Conservation (phyloP, 2,888 invertebrate species). For the Metopia argyrocephala region DNA sequence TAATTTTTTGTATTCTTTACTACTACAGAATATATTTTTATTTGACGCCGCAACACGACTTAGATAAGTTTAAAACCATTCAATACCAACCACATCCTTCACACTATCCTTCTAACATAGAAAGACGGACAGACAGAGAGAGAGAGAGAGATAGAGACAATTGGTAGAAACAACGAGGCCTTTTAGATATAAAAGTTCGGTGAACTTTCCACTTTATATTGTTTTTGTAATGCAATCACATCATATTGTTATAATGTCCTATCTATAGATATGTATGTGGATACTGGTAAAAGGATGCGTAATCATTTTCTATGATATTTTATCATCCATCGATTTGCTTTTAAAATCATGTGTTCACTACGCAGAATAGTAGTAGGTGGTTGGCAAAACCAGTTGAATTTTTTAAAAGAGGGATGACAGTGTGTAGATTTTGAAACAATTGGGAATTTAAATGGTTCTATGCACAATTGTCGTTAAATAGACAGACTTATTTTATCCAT, state of each 20-base stretch:
- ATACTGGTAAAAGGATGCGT: slow-evolving; percentile 24
- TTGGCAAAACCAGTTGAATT: neutral
- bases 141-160: neutral
- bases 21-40: neutral
- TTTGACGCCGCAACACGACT: neutral
- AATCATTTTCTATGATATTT: slow-evolving; percentile 44
- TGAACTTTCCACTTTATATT: slow-evolving; percentile 54
- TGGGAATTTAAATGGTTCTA: neutral
- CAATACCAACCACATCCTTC: neutral
- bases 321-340: slow-evolving; percentile 50
- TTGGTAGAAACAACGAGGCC: slow-evolving; percentile 26
- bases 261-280: slow-evolving; percentile 5
- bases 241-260: slow-evolving; percentile 32
- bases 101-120: no score
- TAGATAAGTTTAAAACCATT: slow-evolving; percentile 34
- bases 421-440: neutral
- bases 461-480: neutral
- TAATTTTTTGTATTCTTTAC: neutral
- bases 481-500: no score
- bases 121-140: no score
- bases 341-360: slow-evolving; percentile 6
- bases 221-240: slow-evolving; percentile 23
- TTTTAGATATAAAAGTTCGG: slow-evolving; percentile 55
- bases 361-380: neutral
- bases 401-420: neutral